A percentile compares a stretch with the other conserved stretches of the same genome.
Conservation (phyloP, 2,797 vertebrate species). For the Ptychobarbus kaznakovi region DNA sequence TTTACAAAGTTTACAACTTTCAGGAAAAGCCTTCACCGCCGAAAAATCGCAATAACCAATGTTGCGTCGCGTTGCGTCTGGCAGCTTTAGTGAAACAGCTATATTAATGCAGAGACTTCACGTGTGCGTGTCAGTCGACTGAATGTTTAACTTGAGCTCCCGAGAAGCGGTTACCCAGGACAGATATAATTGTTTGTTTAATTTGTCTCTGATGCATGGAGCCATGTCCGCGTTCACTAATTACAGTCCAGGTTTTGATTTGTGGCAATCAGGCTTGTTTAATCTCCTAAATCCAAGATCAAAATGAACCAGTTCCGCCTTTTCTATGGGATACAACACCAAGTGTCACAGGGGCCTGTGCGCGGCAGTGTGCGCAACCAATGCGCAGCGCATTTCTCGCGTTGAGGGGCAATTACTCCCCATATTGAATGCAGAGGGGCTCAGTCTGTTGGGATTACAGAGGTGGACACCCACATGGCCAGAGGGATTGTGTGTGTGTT, state of each 20-base stretch:
- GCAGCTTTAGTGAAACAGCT: not conserved
- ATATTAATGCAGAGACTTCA: slow-evolving; percentile 7
- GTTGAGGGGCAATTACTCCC: slow-evolving; percentile 50
- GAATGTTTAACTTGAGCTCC: slow-evolving; percentile 66
- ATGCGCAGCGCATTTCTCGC: slow-evolving; percentile 30
- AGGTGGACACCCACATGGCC: slow-evolving; percentile 48
- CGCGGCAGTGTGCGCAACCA: slow-evolving; percentile 7
- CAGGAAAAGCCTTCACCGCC: not conserved
- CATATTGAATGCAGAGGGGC: slow-evolving; percentile 32
- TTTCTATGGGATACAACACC: slow-evolving; percentile 1
- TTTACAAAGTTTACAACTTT: not conserved
- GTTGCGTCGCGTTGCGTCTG: not conserved
- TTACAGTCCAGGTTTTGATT: slow-evolving; percentile 61
- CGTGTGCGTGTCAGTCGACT: not conserved
- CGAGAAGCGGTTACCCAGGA: slow-evolving; percentile 60
- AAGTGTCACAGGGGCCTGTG: not conserved
- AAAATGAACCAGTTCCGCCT: slow-evolving; percentile 39
- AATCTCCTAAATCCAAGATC: slow-evolving; percentile 41
- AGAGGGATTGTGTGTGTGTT: slow-evolving; percentile 28
- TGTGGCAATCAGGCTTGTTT: slow-evolving; percentile 49
- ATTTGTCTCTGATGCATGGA: slow-evolving; percentile 75
- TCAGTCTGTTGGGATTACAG: slow-evolving; percentile 44
- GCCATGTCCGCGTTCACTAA: slow-evolving; percentile 74
- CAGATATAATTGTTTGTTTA: slow-evolving; percentile 76
- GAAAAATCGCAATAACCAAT: not conserved